Conservation (phyloP, 1,140 invertebrate genomes). For the Leptinotarsa lineolata region DNA sequence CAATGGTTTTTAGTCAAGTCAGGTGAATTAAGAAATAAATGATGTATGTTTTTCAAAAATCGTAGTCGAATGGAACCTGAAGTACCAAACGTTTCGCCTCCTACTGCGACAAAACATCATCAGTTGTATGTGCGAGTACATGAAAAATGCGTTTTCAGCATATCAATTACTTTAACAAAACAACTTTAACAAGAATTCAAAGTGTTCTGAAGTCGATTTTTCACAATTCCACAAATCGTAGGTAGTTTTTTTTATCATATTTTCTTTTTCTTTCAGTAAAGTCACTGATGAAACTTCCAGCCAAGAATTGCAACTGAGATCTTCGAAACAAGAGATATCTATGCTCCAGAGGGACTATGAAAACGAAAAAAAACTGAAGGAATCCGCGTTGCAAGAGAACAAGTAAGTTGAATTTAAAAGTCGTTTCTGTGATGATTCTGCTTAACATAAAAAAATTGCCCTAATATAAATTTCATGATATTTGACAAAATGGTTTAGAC, state of each 20-base stretch:
- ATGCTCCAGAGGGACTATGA: conserved; percentile 35
- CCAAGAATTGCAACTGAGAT: conserved; percentile 30
- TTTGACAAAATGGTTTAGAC: too few species aligned
- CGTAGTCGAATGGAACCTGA: too few species aligned
- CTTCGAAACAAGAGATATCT: conserved; percentile 32
- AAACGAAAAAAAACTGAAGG: conserved; percentile 35
- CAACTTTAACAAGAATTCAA: neutral
- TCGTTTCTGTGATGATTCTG: neutral
- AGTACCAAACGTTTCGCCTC: too few species aligned
- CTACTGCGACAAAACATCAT: too few species aligned
- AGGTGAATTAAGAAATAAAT: too few species aligned
- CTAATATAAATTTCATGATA: too few species aligned
- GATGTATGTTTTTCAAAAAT: too few species aligned
- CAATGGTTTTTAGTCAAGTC: too few species aligned
- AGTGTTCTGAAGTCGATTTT: neutral
- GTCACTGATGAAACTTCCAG: conserved; percentile 27
- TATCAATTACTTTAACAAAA: neutral
- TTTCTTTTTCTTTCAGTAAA: conserved; percentile 36
- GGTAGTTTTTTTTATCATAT: neutral
- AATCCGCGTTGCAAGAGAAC: conserved; percentile 37
- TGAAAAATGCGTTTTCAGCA: too few species aligned
- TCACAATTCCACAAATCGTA: neutral
- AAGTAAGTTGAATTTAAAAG: conserved; percentile 28
- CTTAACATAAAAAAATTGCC: neutral
- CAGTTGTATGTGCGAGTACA: too few species aligned